Evolutionary conservation across 2,797 vertebrate species (phyloP).

Genomic region (Dryobates pubescens): DNA sequence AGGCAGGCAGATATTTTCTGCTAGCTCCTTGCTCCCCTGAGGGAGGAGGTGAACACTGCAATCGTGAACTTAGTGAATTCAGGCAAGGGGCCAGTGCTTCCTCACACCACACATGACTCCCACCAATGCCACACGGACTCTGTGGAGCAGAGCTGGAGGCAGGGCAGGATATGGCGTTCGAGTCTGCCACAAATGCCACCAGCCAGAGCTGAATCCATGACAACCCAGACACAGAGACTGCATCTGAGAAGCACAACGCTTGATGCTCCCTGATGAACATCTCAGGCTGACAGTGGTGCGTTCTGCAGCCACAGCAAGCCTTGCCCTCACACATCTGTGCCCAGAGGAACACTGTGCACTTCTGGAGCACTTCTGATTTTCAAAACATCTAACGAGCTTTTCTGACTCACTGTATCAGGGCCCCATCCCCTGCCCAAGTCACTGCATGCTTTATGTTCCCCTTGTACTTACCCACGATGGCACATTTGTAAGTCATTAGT

Average conservation of each 20-base stretch:
- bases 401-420: background rate
- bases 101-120: rapidly evolving
- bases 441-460: background rate
- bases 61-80: background rate
- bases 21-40: background rate
- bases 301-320: background rate
- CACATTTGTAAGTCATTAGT: conserved; percentile 32
- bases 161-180: background rate
- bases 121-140: rapidly evolving
- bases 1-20: background rate
- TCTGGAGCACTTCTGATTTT: background rate
- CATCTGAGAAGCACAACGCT: background rate
- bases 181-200: background rate
- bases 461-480: background rate
- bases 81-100: background rate
- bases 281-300: rapidly evolving
- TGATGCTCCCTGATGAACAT: background rate
- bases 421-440: background rate
- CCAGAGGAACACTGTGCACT: background rate
- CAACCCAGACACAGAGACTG: background rate
- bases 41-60: background rate
- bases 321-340: background rate
- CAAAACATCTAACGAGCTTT: background rate
- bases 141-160: background rate
- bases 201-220: conserved; percentile 54